A percentile compares a stretch with the other conserved stretches of the same genome.
Evolutionary conservation across 1,140 invertebrate species (phyloP).

Genomic region (Thaumatotibia leucotreta): DNA sequence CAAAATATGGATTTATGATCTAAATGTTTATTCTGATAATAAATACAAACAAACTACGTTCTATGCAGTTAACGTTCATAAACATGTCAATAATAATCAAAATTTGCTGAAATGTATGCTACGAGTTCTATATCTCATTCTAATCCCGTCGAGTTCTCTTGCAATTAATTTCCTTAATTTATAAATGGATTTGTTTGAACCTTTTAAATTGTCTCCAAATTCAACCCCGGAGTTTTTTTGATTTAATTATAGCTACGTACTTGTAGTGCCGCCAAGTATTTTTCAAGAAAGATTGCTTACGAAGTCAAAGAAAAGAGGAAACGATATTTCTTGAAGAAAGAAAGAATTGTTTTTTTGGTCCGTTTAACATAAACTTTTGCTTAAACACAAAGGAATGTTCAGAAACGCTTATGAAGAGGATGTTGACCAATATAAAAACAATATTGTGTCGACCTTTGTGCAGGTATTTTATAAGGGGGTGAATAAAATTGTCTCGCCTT

Average conservation of each 20-base stretch:
- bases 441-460: constrained; percentile 4
- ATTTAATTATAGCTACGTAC: not conserved
- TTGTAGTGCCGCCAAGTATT: not conserved
- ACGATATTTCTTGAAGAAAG: too few relatives aligned
- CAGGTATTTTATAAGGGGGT: constrained; percentile 2
- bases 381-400: too few relatives aligned
- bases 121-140: not conserved
- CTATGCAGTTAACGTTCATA: not conserved
- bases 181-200: not conserved
- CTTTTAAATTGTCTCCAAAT: not conserved
- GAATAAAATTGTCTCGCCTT: not conserved
- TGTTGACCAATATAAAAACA: not conserved
- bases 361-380: too few relatives aligned
- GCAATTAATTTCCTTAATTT: not conserved
- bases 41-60: too few relatives aligned
- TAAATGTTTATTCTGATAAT: too few relatives aligned
- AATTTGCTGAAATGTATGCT: not conserved
- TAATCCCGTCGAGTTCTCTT: not conserved
- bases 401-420: not conserved
- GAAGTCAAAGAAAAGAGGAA: too few relatives aligned
- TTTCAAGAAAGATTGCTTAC: too few relatives aligned
- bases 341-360: too few relatives aligned
- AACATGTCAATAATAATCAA: not conserved
- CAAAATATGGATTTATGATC: too few relatives aligned
- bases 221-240: not conserved